Evolutionary conservation across 1,140 invertebrate species (phyloP).

Genomic region (Dendroctonus valens): DNA sequence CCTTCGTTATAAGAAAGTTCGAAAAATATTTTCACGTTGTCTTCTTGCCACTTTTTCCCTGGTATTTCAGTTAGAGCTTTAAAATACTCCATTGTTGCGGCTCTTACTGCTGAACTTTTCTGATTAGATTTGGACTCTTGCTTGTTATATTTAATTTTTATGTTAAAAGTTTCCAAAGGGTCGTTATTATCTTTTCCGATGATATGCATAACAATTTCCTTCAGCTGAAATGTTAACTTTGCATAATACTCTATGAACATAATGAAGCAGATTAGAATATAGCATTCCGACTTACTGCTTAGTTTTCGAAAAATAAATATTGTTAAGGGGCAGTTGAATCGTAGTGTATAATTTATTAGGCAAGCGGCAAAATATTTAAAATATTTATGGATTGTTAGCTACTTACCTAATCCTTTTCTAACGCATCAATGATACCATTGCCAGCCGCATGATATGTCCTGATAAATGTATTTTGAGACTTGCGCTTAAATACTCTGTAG

Average conservation of each 20-base stretch:
- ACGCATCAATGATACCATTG: conserved; percentile 19
- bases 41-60: conserved; percentile 8
- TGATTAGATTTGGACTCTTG: neutral
- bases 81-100: conserved; percentile 13
- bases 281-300: too few species aligned
- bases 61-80: conserved; percentile 9
- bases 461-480: conserved; percentile 22
- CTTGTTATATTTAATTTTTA: conserved; percentile 28
- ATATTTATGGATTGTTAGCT: neutral
- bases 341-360: too few species aligned
- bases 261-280: too few species aligned
- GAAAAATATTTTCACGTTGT: conserved; percentile 6
- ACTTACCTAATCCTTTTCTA: conserved; percentile 30
- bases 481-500: conserved; percentile 12
- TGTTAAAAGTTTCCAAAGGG: conserved; percentile 15
- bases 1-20: conserved; percentile 22
- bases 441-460: conserved; percentile 3
- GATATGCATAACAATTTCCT: conserved; percentile 19
- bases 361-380: too few species aligned
- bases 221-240: conserved; percentile 3
- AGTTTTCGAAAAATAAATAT: neutral
- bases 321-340: neutral
- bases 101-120: neutral
- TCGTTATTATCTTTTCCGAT: conserved; percentile 2
- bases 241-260: too few species aligned